A percentile compares a stretch with the other conserved stretches of the same genome.
These are phyloP conservation scores for Noctua fimbriata DNA, from an alignment of 2,888 invertebrate genomes.

Conservation along the genomic window DNA sequence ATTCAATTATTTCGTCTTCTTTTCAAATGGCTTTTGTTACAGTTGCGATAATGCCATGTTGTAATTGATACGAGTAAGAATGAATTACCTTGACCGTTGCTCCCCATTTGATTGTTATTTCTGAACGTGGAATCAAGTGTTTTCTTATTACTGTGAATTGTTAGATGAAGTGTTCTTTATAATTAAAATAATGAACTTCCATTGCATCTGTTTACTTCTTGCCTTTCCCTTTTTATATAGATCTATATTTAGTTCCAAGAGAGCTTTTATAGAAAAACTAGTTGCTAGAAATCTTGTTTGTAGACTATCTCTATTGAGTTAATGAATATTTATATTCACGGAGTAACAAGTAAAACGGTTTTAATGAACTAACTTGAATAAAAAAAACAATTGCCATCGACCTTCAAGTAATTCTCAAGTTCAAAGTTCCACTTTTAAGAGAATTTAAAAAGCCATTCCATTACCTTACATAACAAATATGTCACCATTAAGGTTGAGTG, in stretches of 20 bases:
- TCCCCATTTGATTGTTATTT: slow-evolving; percentile 22
- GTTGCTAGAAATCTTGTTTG: slow-evolving; percentile 19
- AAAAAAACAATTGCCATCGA: background rate
- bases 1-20: slow-evolving; percentile 27
- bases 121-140: background rate
- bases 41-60: slow-evolving; percentile 16
- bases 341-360: background rate
- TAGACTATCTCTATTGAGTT: background rate
- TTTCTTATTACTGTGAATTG: background rate
- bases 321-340: slow-evolving; percentile 19
- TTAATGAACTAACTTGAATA: background rate
- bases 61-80: slow-evolving; percentile 20
- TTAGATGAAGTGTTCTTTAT: background rate
- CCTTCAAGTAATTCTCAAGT: slow-evolving; percentile 17
- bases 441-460: slow-evolving; percentile 33
- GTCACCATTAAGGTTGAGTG: slow-evolving; percentile 73
- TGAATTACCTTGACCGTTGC: slow-evolving; percentile 15
- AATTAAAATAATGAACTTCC: background rate
- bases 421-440: slow-evolving; percentile 18
- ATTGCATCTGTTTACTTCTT: background rate
- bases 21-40: slow-evolving; percentile 11
- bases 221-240: background rate
- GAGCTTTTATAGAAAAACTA: slow-evolving; percentile 23
- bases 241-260: slow-evolving; percentile 33
- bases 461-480: slow-evolving; percentile 69